phyloP scores from a whole-genome alignment of 2,888 invertebrate species.

The Volucella zonaria region DNA sequence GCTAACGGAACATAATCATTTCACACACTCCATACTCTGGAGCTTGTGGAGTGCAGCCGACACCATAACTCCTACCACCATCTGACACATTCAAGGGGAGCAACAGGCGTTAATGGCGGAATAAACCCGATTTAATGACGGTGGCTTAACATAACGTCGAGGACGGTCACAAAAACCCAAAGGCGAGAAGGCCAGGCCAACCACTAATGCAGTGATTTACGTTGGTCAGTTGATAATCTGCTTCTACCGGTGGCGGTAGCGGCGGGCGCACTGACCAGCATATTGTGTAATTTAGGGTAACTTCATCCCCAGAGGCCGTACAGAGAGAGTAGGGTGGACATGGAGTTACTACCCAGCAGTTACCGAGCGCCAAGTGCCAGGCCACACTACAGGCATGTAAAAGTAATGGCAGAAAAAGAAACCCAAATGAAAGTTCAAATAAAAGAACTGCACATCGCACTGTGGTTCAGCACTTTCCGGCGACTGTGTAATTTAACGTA shows the following conservation, averaged over 20 bases:
- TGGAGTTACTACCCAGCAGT: constrained; percentile 56
- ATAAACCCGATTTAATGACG: constrained; percentile 80
- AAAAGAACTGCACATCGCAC: constrained; percentile 72
- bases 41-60: constrained; percentile 56
- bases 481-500: constrained; percentile 64
- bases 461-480: constrained; percentile 63
- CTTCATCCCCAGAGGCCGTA: constrained; percentile 71
- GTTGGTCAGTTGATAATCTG: constrained; percentile 72
- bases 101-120: constrained; percentile 83
- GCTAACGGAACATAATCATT: constrained; percentile 68
- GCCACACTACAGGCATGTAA: constrained; percentile 24
- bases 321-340: constrained; percentile 8
- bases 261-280: constrained; percentile 76
- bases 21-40: constrained; percentile 49
- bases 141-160: constrained; percentile 65
- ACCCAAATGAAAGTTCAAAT: constrained; percentile 60
- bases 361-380: constrained; percentile 20
- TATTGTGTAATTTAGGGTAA: constrained; percentile 82
- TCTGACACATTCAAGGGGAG: constrained; percentile 70
- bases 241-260: constrained; percentile 47
- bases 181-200: constrained; percentile 62
- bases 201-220: constrained; percentile 74
- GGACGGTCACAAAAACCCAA: constrained; percentile 68
- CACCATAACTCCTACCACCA: constrained; percentile 6
- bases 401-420: constrained; percentile 61